Evolutionary conservation across 2,888 invertebrate species (phyloP).

Genomic region (Mantis religiosa): DNA sequence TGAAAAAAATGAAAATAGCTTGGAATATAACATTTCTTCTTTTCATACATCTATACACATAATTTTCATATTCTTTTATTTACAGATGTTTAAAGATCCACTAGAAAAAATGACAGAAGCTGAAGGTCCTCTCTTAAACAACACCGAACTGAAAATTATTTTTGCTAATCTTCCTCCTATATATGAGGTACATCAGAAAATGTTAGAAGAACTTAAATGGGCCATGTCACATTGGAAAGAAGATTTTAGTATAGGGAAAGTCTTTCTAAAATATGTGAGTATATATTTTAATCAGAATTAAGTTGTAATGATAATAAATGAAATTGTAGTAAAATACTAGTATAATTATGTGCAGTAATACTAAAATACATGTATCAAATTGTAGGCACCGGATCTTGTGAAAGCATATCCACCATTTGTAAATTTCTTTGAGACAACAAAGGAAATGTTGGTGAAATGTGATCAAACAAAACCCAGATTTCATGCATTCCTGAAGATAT

Average conservation of each 20-base stretch:
- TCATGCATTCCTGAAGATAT: constrained; percentile 96
- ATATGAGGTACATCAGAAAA: constrained; percentile 84
- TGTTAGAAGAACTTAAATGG: constrained; percentile 62
- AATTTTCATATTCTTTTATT: constrained; percentile 29
- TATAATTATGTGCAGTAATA: not conserved
- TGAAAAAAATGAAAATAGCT: no score
- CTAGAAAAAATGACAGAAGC: constrained; percentile 82
- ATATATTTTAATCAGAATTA: not conserved
- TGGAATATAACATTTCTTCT: no score
- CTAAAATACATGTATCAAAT: constrained; percentile 15
- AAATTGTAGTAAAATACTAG: no score
- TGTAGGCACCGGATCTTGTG: constrained; percentile 72
- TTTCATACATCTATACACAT: no score
- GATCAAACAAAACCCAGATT: constrained; percentile 89
- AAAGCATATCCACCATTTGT: constrained; percentile 97
- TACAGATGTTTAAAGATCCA: constrained; percentile 88
- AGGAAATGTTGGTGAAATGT: constrained; percentile 86
- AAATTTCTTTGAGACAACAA: constrained; percentile 96
- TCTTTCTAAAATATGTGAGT: constrained; percentile 74
- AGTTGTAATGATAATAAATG: no score
- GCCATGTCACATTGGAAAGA: constrained; percentile 81
- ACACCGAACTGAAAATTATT: constrained; percentile 89
- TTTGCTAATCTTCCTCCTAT: constrained; percentile 95
- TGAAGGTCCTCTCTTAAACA: constrained; percentile 74
- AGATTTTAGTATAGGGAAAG: constrained; percentile 79